phyloP scores from a whole-genome alignment of 2,113 vertebrate species.

The Brachyhypopomus occidentalis region DNA sequence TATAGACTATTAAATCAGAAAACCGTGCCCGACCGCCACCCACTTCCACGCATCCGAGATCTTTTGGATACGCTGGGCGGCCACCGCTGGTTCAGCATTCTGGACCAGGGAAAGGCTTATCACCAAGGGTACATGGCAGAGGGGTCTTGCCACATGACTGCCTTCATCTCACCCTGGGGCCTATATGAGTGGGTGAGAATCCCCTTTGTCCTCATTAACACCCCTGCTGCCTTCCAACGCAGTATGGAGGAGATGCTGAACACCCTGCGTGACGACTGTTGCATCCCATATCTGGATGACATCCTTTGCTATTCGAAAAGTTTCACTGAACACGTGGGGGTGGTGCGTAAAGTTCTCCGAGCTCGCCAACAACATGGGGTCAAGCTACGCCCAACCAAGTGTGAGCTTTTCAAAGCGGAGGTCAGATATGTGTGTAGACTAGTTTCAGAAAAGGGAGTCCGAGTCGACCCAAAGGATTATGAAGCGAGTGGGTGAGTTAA shows the following conservation, averaged over 20 bases:
- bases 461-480: conserved; percentile 8
- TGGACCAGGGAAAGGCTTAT: too few species aligned
- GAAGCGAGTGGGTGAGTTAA: not conserved
- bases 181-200: not conserved
- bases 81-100: too few species aligned
- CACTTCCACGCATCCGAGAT: too few species aligned
- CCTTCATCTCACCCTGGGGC: not conserved
- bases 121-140: too few species aligned
- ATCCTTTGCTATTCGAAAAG: not conserved
- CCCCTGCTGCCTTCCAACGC: not conserved
- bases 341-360: not conserved
- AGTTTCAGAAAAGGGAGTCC: not conserved
- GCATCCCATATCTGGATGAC: not conserved
- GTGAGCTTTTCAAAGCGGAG: not conserved
- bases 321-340: not conserved
- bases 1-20: too few species aligned
- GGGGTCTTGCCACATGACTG: not conserved
- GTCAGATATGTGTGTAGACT: not conserved
- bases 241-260: not conserved
- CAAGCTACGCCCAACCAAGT: not conserved
- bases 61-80: too few species aligned
- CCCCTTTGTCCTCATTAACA: not conserved
- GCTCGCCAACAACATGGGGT: not conserved
- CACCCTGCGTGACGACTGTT: not conserved
- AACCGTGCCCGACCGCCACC: too few species aligned